Evolutionary conservation across 2,888 invertebrate species (phyloP), one percentile per base, ranked within the genome.

Genomic region (Phymatocera aterrima): DNA sequence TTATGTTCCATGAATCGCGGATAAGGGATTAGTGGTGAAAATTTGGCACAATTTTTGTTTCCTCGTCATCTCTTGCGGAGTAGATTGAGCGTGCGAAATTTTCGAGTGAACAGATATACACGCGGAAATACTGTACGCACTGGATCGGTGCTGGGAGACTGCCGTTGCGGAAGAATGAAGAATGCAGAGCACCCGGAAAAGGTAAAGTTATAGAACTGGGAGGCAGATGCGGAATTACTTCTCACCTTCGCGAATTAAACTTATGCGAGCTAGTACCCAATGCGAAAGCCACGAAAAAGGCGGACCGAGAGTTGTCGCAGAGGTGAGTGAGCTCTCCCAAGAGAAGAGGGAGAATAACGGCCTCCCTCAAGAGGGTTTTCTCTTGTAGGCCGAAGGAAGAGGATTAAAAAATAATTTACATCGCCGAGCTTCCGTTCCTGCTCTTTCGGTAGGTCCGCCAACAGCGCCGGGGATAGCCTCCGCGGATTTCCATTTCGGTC

Each of bases 381-480:
- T 31, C 43, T 10, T n/a, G 68, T 68, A 68, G 60, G 75, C 54
- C 80, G 80, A 83, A 83, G 82, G 83, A 84, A 85, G 84, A 85
- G 83, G 84, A 87, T 85, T 83, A 83, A 84, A 85, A 84, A 85
- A 86, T 86, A 86, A 86, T 86, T 86, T 86, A 83, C 84, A 87
- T 87, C 83, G 82, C 81, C 83, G 83, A 87, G 85, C 84, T 87
- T 84, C 82, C 84, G 83, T 84, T 82, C 79, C 79, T 77, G 77
- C 68, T 64, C 80, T 40, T 40, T 43, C 72, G 81, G 46, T 31
- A 77, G 81, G 78, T 78, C 78, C 77, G 79, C 83, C 81, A 82
- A 85, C 84, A 84, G 46, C 21, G 21, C 15, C 46, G 15, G 21
- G 46, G 72, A 83, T 84, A 88, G 87, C 85, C 88, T 88, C 82